phyloP scores from a whole-genome alignment of 2,797 vertebrate genomes.

The Cygnus olor region DNA sequence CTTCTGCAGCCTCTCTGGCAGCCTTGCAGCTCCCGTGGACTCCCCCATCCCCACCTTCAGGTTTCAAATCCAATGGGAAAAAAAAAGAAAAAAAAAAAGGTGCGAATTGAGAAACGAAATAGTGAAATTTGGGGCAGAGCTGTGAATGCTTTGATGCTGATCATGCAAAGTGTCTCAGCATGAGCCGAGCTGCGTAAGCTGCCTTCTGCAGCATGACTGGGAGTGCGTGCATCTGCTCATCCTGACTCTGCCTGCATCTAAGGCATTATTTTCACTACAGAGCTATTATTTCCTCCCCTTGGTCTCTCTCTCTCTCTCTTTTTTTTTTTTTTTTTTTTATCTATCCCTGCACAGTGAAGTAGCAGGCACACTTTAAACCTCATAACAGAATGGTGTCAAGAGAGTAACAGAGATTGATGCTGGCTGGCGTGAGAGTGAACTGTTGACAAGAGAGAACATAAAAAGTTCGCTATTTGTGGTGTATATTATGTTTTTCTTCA shows the following conservation, averaged over 20 bases:
- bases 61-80: neutral
- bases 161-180: accelerated
- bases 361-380: neutral
- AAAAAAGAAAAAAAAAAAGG: neutral
- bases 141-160: neutral
- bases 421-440: neutral
- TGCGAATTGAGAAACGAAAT: neutral
- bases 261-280: neutral
- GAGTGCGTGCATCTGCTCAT: neutral
- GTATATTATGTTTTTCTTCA: neutral
- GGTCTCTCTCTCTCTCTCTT: neutral
- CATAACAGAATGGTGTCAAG: neutral
- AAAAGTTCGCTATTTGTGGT: neutral
- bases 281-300: neutral
- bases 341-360: neutral
- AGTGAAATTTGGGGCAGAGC: accelerated
- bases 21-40: neutral
- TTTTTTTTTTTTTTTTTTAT: neutral
- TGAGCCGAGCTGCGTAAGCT: neutral
- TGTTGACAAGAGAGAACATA: neutral
- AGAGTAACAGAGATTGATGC: neutral
- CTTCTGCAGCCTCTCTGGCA: neutral
- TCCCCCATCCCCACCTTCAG: neutral
- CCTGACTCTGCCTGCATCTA: neutral
- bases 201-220: neutral